Base-by-base conservation (phyloP, 2,113 vertebrate species). In the Okapia johnstoni region DNA sequence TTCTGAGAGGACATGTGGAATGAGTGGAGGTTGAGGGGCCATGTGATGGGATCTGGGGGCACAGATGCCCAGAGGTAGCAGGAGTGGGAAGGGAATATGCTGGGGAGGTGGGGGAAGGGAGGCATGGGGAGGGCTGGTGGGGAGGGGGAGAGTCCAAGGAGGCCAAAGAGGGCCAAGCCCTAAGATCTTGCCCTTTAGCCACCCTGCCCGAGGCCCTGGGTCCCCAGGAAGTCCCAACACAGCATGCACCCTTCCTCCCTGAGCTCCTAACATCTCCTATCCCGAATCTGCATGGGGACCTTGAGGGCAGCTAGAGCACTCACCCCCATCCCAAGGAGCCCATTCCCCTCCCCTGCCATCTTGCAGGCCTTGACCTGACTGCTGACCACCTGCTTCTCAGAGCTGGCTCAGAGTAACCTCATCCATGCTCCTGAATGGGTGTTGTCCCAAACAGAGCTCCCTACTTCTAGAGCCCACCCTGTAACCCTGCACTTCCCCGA, bases 371-470 rank as follows among this genome's bases (percentile, higher is more conserved):
- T 15, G 6, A 11, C 30, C 63, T 48, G 52, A n/a, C 63, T 13
- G 26, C 17, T 52, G 77, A 80, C 77, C 77, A 1, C 17, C 16
- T 4, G 7, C 21, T 23, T 26, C 57, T 79, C 48, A 14, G 50
- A 36, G 23, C 23, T 10, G 28, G 15, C 26, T 55, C 48, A 26
- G 28, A 10, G 58, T 9, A 15, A 11, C 28, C 84, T 40, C 14
- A 16, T 8, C 15, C 55, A 26, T 33, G 10, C 16, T 26, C 25
- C 40, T 13, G 0, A 3, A 25, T 6, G 1, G 15, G 5, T 6
- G 12, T 2, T 3, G 8, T 55, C 77, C 76, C 52, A 26, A 2
- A 0, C 33, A 40, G 13, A 87, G 40, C 30, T 2, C 61, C 83
- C 76, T 36, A 1, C 28, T 21, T 14, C 43, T 28, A 43, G 25